phyloP scores from a whole-genome alignment of 2,797 vertebrate species.

The Lateolabrax maculatus region DNA sequence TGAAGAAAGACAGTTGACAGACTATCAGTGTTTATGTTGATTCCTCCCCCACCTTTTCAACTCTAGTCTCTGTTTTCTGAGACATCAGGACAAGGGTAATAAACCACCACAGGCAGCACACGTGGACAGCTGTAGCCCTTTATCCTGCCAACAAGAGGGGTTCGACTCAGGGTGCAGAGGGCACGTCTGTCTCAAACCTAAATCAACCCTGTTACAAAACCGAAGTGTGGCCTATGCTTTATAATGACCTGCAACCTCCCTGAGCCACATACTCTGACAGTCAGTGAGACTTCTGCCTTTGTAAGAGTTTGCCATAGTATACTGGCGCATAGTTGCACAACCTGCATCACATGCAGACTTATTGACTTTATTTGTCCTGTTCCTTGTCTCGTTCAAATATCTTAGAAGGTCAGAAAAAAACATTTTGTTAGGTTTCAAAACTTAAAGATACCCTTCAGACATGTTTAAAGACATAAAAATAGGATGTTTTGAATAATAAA shows the following conservation, averaged over 20 bases:
- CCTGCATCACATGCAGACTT: not conserved
- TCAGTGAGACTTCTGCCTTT: constrained; percentile 4
- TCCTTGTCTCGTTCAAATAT: not conserved
- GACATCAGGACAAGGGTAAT: constrained; percentile 66
- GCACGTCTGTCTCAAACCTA: constrained; percentile 63
- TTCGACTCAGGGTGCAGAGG: constrained; percentile 66
- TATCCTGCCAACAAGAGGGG: constrained; percentile 72
- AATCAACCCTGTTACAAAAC: constrained; percentile 63
- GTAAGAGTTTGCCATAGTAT: not conserved
- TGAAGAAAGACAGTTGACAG: constrained; percentile 52
- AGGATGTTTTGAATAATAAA: not conserved
- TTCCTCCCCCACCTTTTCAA: constrained; percentile 51
- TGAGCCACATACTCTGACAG: constrained; percentile 17
- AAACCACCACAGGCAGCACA: constrained; percentile 69
- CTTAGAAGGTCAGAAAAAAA: not conserved
- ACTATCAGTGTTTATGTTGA: constrained; percentile 39
- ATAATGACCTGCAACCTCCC: constrained; percentile 47
- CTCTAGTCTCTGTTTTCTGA: constrained; percentile 36
- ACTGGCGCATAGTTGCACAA: not conserved
- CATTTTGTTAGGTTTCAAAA: not conserved
- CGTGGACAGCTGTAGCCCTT: constrained; percentile 63
- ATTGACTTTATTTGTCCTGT: not conserved
- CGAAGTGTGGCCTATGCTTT: constrained; percentile 37
- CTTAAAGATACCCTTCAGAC: not conserved
- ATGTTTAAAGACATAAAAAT: not conserved